These are phyloP conservation scores for Enteromius afrohamiltoni DNA, from an alignment of 2,797 vertebrate species.

Conservation along the genomic window DNA sequence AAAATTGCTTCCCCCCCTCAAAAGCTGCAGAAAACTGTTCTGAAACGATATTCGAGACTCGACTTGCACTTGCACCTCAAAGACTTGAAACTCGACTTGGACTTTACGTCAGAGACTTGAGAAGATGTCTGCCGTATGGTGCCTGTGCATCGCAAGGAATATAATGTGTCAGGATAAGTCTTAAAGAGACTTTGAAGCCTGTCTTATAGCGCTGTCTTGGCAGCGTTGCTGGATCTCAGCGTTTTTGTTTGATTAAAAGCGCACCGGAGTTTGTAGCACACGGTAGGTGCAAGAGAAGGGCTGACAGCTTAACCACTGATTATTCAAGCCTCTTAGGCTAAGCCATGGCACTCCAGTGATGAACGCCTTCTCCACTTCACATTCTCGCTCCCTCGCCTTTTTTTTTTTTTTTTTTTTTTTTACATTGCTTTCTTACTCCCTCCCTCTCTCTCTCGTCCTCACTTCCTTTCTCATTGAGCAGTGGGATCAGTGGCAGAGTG, in stretches of 20 bases:
- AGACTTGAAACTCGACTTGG: neutral
- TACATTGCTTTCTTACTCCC: conserved; percentile 44
- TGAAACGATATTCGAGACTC: neutral
- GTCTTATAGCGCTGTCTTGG: conserved; percentile 66
- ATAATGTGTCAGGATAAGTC: conserved; percentile 70
- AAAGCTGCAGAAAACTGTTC: neutral
- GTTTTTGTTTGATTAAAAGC: conserved; percentile 79
- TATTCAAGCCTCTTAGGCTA: conserved; percentile 84
- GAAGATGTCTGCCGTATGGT: conserved; percentile 57
- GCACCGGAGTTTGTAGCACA: conserved; percentile 72
- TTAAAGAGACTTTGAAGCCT: conserved; percentile 73
- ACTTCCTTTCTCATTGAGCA: conserved; percentile 46
- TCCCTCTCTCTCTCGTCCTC: conserved; percentile 32
- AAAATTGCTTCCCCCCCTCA: neutral
- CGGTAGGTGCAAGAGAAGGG: conserved; percentile 74
- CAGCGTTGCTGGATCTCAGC: conserved; percentile 69
- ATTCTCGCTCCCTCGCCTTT: conserved; percentile 58
- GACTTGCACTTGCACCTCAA: conserved; percentile 11
- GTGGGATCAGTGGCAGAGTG: conserved; percentile 75
- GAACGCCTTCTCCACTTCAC: conserved; percentile 73
- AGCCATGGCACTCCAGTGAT: conserved; percentile 77
- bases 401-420: conserved; percentile 53
- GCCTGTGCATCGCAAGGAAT: conserved; percentile 57
- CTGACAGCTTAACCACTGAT: conserved; percentile 82
- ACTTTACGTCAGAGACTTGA: conserved; percentile 32